These are phyloP conservation scores for Toxostoma redivivum DNA, from an alignment of 2,113 vertebrate genomes.

Conservation along the genomic window DNA sequence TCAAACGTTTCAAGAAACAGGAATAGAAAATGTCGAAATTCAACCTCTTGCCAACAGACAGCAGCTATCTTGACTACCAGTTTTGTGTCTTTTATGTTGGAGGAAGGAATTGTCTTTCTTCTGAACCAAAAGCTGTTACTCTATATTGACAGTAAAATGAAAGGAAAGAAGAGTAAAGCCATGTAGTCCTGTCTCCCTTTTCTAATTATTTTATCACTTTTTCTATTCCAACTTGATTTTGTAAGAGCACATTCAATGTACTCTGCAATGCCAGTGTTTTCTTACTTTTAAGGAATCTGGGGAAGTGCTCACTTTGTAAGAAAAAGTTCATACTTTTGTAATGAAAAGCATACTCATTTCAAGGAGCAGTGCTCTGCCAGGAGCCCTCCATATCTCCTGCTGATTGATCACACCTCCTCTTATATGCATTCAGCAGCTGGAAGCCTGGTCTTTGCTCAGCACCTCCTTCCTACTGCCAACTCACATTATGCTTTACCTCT, in stretches of 20 bases:
- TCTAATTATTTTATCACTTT: not conserved
- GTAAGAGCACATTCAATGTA: not conserved
- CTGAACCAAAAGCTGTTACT: not conserved
- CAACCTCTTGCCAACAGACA: not conserved
- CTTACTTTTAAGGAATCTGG: not conserved
- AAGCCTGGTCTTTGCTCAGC: not conserved
- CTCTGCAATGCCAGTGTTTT: not conserved
- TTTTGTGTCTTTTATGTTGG: not conserved
- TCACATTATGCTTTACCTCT: not conserved
- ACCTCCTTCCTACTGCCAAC: not conserved
- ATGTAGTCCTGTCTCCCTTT: not conserved
- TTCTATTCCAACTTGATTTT: not conserved
- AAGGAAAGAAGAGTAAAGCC: not conserved
- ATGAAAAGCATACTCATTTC: not conserved
- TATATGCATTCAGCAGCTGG: not conserved
- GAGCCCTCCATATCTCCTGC: not conserved
- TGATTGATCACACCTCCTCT: not conserved
- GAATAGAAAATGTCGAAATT: not conserved
- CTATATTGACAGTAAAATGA: not conserved
- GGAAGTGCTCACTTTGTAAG: not conserved
- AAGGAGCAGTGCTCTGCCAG: not conserved
- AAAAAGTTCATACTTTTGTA: not conserved
- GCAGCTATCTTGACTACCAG: not conserved
- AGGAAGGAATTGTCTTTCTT: not conserved
- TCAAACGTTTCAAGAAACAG: not conserved